Evolutionary conservation across 1,140 invertebrate species (phyloP).

Genomic region (Zaprionus ghesquierei): DNA sequence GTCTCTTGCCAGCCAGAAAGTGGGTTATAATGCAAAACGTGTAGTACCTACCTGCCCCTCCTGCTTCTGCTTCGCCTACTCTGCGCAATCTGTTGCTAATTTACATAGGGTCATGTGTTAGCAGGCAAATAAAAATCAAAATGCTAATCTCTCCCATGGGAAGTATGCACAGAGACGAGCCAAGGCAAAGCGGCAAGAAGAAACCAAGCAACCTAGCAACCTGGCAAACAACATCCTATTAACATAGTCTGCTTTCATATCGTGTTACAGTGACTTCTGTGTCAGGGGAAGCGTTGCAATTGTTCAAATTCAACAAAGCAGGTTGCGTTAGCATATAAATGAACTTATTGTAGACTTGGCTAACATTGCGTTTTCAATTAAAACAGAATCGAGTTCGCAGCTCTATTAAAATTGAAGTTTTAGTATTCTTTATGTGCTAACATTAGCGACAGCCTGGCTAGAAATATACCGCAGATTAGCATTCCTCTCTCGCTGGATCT

Average conservation of each 20-base stretch:
- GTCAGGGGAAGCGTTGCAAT: slow-evolving; percentile 4
- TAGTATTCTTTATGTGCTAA: not conserved
- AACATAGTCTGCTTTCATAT: slow-evolving; percentile 32
- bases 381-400: slow-evolving; percentile 1
- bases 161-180: not conserved
- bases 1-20: slow-evolving; percentile 11
- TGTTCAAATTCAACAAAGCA: slow-evolving; percentile 11
- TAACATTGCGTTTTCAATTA: slow-evolving; percentile 1
- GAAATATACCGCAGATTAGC: not conserved
- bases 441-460: not conserved
- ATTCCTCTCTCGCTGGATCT: not conserved
- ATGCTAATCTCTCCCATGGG: slow-evolving; percentile 39
- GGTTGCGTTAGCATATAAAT: slow-evolving; percentile 15
- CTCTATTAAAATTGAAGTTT: not conserved
- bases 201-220: not conserved
- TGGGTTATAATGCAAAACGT: slow-evolving; percentile 39
- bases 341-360: not conserved
- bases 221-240: slow-evolving; percentile 14
- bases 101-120: slow-evolving; percentile 44
- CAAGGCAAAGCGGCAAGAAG: no score
- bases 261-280: slow-evolving; percentile 17
- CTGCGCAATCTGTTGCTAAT: slow-evolving; percentile 27
- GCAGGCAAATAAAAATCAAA: slow-evolving; percentile 40
- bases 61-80: not conserved
- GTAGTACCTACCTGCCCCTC: not conserved